Conservation (phyloP, 2,797 vertebrate species). For the Pteronotus mesoamericanus region DNA sequence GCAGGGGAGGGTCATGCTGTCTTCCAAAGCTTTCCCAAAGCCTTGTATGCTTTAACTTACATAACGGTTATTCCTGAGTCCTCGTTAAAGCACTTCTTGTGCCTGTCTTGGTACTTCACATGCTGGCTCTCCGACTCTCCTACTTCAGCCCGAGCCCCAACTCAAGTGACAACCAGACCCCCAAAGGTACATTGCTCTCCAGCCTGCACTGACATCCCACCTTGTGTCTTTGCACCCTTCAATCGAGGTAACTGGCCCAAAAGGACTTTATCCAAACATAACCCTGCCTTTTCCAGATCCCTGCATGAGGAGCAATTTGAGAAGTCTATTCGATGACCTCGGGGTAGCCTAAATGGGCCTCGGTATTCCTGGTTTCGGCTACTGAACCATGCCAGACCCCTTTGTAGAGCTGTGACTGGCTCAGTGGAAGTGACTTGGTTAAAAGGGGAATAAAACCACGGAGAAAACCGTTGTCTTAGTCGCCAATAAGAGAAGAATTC, state of each 20-base stretch:
- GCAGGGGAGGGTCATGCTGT: not conserved
- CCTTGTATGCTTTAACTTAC: not conserved
- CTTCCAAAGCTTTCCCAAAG: not conserved
- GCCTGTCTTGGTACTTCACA: not conserved
- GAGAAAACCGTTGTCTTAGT: not conserved
- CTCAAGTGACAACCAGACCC: no score
- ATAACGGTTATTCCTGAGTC: not conserved
- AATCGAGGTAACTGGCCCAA: no score
- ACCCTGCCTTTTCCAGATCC: not conserved
- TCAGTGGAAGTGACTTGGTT: not conserved
- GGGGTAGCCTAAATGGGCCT: not conserved
- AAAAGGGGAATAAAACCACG: not conserved
- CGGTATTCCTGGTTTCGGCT: not conserved
- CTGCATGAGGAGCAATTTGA: rapidly evolving
- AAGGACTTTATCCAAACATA: not conserved
- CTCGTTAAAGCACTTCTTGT: not conserved
- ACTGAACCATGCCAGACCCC: not conserved
- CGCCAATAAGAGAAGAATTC: not conserved
- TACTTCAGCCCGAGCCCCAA: not conserved
- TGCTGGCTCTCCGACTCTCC: not conserved
- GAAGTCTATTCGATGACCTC: not conserved
- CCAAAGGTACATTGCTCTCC: not conserved
- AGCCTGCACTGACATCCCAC: not conserved
- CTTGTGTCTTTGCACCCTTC: not conserved
- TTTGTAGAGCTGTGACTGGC: not conserved